A percentile compares a stretch with the other conserved stretches of the same genome.
Evolutionary conservation across 2,113 vertebrate species (phyloP).

Genomic region (Phyllopteryx taeniolatus): DNA sequence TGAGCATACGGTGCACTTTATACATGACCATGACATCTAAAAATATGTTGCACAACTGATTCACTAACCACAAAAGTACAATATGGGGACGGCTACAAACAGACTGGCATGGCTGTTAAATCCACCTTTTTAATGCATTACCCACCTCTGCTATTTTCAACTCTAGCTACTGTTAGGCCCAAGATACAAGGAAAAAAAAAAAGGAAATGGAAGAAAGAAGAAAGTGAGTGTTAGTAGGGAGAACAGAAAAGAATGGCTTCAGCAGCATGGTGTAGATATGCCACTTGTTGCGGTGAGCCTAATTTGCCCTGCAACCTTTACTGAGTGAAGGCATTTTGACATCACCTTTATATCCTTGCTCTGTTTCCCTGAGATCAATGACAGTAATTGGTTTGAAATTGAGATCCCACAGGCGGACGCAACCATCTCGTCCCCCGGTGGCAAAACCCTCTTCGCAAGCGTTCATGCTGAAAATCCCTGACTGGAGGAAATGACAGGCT

Average conservation of each 20-base stretch:
- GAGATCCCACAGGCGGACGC: conserved; percentile 97
- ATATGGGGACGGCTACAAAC: conserved; percentile 51
- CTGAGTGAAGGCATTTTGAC: conserved; percentile 14
- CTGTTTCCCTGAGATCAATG: conserved; percentile 99
- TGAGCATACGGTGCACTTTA: conserved; percentile 39
- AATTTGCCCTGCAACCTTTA: conserved; percentile 17
- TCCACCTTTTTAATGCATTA: conserved; percentile 46
- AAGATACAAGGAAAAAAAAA: conserved; percentile 37
- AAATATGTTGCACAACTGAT: conserved; percentile 34
- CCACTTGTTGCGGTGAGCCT: neutral
- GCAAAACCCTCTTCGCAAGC: conserved; percentile 98
- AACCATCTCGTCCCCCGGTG: conserved; percentile 95
- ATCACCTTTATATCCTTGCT: conserved; percentile 99
- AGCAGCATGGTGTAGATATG: neutral
- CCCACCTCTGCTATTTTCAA: conserved; percentile 78
- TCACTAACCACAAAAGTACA: conserved; percentile 22
- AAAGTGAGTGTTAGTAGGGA: conserved; percentile 43
- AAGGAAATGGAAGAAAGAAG: conserved; percentile 49
- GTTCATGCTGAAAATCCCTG: conserved; percentile 99
- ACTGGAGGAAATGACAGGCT: conserved; percentile 76
- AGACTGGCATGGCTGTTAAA: conserved; percentile 48
- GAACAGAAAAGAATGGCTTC: conserved; percentile 11
- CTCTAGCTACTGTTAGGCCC: conserved; percentile 75
- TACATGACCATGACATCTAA: conserved; percentile 40
- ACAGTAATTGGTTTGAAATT: conserved; percentile 99